Evolutionary conservation across 2,888 invertebrate genomes (phyloP).

Genomic region (Anarsia innoxiella): DNA sequence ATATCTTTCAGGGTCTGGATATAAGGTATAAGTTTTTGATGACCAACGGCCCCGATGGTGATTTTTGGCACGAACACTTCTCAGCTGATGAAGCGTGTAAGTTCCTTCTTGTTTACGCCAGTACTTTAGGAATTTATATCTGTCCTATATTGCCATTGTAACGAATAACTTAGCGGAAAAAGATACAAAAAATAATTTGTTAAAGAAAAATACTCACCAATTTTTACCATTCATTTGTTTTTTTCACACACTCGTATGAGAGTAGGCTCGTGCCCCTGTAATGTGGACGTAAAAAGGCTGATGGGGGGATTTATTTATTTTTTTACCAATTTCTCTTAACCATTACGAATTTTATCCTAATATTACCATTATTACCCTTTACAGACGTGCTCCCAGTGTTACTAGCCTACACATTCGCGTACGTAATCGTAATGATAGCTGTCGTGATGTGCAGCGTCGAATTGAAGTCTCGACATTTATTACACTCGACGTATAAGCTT

Average conservation of each 20-base stretch:
- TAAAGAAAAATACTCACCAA: no score
- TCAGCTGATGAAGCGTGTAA: conserved; percentile 97
- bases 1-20: conserved; percentile 80
- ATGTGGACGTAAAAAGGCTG: no score
- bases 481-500: conserved; percentile 92
- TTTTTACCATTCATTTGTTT: no score
- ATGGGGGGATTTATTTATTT: no score
- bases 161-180: no score
- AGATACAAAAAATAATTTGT: no score
- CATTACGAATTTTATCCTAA: not conserved
- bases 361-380: not conserved
- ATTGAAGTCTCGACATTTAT: conserved; percentile 84
- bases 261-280: no score
- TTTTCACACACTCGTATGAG: no score
- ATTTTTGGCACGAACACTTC: conserved; percentile 92
- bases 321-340: not conserved
- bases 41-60: conserved; percentile 89
- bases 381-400: conserved; percentile 91
- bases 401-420: conserved; percentile 82
- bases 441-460: conserved; percentile 85
- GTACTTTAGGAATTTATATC: not conserved
- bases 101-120: conserved; percentile 40
- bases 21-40: conserved; percentile 87
- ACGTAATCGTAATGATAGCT: conserved; percentile 81
- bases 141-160: not conserved